These are phyloP conservation scores for Xiphias gladius DNA, from an alignment of 2,113 vertebrate genomes.

Conservation along the genomic window DNA sequence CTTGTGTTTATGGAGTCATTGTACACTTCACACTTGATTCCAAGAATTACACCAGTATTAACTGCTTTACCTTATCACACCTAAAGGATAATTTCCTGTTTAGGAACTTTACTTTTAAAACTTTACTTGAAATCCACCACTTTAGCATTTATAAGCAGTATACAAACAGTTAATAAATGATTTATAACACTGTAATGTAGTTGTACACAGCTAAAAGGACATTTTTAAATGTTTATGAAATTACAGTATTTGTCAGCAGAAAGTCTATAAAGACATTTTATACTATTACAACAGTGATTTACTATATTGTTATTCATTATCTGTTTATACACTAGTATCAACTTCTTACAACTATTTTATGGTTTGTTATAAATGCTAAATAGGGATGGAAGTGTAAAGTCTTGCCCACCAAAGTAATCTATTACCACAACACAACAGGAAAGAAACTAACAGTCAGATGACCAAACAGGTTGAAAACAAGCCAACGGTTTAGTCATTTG, in stretches of 20 bases:
- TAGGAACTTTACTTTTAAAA: no score
- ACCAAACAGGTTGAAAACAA: no score
- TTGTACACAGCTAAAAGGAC: not conserved
- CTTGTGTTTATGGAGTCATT: slow-evolving; percentile 7
- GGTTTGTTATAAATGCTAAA: not conserved
- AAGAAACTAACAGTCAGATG: not conserved
- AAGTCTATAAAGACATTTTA: no score
- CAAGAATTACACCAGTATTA: not conserved
- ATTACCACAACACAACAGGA: not conserved
- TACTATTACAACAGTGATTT: not conserved
- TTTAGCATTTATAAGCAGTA: not conserved
- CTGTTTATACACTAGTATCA: not conserved
- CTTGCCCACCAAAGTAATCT: not conserved
- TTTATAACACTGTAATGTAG: not conserved
- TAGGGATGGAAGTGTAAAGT: not conserved
- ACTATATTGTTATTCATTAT: not conserved
- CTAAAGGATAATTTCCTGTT: not conserved
- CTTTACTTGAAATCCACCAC: not conserved
- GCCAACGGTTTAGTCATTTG: no score
- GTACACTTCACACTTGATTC: not conserved
- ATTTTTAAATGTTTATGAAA: not conserved
- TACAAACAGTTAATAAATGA: not conserved
- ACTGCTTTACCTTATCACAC: not conserved
- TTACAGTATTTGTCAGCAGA: no score
- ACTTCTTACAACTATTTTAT: not conserved